Evolutionary conservation across 1,140 invertebrate genomes (phyloP).

Genomic region (Calephelis virginiensis): DNA sequence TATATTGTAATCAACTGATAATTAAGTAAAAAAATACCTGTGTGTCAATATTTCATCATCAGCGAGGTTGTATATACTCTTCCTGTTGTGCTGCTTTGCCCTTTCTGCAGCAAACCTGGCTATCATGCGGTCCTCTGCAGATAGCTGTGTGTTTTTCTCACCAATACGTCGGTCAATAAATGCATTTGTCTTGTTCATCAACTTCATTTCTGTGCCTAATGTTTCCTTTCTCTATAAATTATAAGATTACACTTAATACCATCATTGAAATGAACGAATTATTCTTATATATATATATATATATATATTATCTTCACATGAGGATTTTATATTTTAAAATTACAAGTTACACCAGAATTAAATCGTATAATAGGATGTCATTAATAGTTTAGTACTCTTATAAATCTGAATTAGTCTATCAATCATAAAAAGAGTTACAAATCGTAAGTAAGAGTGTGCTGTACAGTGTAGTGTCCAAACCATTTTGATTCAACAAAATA

Average conservation of each 20-base stretch:
- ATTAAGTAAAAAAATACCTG: conserved; percentile 56
- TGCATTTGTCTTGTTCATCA: conserved; percentile 90
- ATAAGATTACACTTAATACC: background rate
- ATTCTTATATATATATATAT: background rate
- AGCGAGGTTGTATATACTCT: conserved; percentile 89
- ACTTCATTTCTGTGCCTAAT: conserved; percentile 89
- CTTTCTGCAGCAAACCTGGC: conserved; percentile 90
- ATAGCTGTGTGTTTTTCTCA: conserved; percentile 85
- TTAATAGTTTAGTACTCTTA: too few species aligned
- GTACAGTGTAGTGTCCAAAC: too few species aligned
- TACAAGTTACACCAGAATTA: too few species aligned
- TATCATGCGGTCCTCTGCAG: conserved; percentile 90
- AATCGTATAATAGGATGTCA: too few species aligned
- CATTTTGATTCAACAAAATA: too few species aligned
- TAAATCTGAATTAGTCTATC: too few species aligned
- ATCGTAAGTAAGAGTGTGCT: too few species aligned
- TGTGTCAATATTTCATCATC: conserved; percentile 94
- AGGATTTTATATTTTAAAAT: too few species aligned
- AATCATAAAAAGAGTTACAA: too few species aligned
- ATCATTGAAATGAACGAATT: background rate
- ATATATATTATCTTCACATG: too few species aligned
- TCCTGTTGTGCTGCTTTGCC: conserved; percentile 82
- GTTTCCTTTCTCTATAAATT: conserved; percentile 84
- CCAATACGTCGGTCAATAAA: conserved; percentile 93
- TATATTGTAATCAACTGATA: too few species aligned